phyloP scores from a whole-genome alignment of 2,113 vertebrate species.

The Oenanthe oenanthe region DNA sequence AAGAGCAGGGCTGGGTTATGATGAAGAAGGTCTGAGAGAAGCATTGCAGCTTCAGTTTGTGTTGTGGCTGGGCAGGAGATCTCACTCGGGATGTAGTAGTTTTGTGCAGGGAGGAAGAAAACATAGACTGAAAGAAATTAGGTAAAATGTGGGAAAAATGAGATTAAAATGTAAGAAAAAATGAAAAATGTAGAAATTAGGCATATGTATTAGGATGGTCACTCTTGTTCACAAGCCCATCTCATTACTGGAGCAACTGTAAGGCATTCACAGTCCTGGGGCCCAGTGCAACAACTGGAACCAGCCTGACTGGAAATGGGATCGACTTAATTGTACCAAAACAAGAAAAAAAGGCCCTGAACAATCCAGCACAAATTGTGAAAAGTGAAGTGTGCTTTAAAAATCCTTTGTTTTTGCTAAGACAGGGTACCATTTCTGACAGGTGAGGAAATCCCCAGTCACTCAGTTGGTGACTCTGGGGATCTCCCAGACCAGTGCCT shows the following conservation, averaged over 20 bases:
- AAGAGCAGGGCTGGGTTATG: background rate
- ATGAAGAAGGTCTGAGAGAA: background rate
- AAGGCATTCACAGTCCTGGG: background rate
- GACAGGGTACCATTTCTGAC: background rate
- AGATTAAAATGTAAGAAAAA: background rate
- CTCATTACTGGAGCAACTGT: background rate
- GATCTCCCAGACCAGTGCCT: background rate
- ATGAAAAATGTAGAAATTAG: background rate
- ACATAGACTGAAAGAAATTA: background rate
- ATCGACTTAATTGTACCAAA: background rate
- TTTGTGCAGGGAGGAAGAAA: background rate
- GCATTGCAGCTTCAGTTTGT: background rate
- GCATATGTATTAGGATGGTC: background rate
- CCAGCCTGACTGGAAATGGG: background rate
- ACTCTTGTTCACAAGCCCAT: background rate
- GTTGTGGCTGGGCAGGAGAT: background rate
- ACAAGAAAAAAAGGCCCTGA: background rate
- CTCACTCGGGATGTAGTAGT: accelerated
- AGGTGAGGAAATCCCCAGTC: background rate
- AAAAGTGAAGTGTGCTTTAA: background rate
- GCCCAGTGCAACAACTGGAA: background rate
- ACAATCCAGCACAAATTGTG: background rate
- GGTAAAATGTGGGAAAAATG: background rate
- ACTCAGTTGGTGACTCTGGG: background rate
- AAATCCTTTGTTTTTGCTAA: background rate